Evolutionary conservation across 2,797 vertebrate species (phyloP).

Genomic region (Aythya fuligula): DNA sequence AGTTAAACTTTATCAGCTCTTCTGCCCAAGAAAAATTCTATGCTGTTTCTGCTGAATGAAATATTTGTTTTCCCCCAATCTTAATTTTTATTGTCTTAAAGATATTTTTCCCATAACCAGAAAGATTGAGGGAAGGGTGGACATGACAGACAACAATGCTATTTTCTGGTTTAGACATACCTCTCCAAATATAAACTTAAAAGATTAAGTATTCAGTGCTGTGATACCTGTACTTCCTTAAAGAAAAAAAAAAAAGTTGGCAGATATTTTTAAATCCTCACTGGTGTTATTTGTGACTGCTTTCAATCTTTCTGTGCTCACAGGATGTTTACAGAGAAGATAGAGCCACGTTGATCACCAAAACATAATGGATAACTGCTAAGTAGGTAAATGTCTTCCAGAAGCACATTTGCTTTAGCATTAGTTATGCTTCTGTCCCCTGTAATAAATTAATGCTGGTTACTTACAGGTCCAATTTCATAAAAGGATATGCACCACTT

Average conservation of each 20-base stretch:
- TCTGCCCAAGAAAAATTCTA: not conserved
- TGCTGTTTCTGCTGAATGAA: not conserved
- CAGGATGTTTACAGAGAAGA: not conserved
- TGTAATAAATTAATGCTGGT: not conserved
- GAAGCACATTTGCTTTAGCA: not conserved
- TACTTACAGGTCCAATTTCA: not conserved
- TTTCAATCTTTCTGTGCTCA: not conserved
- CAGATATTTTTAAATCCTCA: not conserved
- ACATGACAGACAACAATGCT: too few species aligned
- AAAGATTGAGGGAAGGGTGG: not conserved
- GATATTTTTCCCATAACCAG: not conserved
- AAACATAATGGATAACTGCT: not conserved
- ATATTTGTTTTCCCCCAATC: not conserved
- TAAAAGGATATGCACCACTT: not conserved
- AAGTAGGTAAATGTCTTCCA: not conserved
- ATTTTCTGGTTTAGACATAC: not conserved
- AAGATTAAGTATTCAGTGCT: not conserved
- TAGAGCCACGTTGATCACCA: not conserved
- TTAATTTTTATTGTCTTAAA: not conserved
- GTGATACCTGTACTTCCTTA: not conserved
- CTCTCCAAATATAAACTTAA: not conserved
- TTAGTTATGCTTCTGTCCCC: not conserved
- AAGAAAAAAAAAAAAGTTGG: not conserved
- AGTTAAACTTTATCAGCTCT: not conserved
- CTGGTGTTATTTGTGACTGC: not conserved